Base-by-base conservation (phyloP, 2,113 vertebrate species). In the Mormyrus lacerda region DNA sequence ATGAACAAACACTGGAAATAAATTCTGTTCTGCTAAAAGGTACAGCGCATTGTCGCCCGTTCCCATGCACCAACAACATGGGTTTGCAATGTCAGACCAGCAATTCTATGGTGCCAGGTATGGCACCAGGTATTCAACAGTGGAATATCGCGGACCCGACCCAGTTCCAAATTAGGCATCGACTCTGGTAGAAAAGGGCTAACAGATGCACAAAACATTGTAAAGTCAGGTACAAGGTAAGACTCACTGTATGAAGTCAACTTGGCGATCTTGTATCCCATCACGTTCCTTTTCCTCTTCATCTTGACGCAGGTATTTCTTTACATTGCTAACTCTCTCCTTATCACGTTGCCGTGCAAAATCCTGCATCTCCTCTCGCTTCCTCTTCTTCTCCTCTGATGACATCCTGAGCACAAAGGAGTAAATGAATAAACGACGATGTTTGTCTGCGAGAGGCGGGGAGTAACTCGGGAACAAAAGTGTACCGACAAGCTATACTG, bases 201-300 rank as follows among this genome's bases (percentile, higher is more conserved):
- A 55, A 55, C 4, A 21, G 53, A 21, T 55, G 53, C 17, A 55
- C 17, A 55, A 55, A 55, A 21, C 53, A 21, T 55, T 55, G 53
- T 21, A 58, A 58, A 84, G 19, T 84, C 82, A 84, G 19, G 47
- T 27, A 27, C 45, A 27, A 84, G 31, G 13, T 58, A 17, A 79
- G 13, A 96, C 98, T 96, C 91, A 99, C 98, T 98, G 97, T 91
- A 99, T 96, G 91, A 99, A 99, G 55, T 95, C 96, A 45, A 96
- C 95, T 0, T 98, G 96, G 0, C 92, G 91, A 1, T 94, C 89
- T 24, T 92, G 93, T 4, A 95, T 95, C 90, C 91, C 94, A 73
- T 97, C 94, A 91, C 93, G 92, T 53, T 95, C 94, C 88, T 92
- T 93, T 83, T 99, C 97, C 88, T 93, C 93, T 87, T 99, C 97